Percentiles rank a stretch among this genome's conserved stretches.
These are phyloP conservation scores for Drosophila kuntzei DNA, from an alignment of 2,888 invertebrate genomes.

Conservation along the genomic window DNA sequence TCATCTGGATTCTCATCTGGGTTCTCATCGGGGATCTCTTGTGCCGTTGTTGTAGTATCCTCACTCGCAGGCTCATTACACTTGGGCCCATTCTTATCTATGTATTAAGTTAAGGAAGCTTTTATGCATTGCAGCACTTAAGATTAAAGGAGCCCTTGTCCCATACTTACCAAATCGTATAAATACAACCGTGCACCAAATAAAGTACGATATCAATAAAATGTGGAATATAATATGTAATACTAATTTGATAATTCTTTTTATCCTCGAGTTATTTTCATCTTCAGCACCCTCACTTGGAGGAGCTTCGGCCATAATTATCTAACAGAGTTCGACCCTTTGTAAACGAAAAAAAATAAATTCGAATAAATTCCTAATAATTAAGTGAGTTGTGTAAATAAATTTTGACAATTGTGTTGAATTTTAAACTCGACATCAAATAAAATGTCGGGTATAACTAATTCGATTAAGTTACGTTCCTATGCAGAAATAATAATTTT, in stretches of 20 bases:
- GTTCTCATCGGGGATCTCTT: too few species aligned
- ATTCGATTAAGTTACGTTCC: neutral
- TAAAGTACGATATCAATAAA: constrained; percentile 35
- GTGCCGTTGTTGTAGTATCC: neutral
- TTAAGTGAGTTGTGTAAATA: neutral
- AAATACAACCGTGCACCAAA: constrained; percentile 27
- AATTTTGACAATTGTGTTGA: neutral
- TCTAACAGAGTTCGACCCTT: too few species aligned
- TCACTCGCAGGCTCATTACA: neutral
- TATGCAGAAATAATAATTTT: neutral
- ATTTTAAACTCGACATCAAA: neutral
- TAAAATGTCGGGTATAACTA: neutral
- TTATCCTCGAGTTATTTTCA: neutral
- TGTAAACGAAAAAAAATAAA: too few species aligned
- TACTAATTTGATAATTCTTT: neutral
- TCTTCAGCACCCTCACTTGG: neutral
- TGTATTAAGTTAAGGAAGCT: neutral
- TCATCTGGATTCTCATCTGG: neutral
- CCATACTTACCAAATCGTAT: constrained; percentile 28
- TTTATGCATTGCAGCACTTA: neutral
- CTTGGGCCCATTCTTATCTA: neutral
- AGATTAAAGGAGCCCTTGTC: neutral
- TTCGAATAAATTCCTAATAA: too few species aligned
- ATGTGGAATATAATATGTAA: constrained; percentile 40
- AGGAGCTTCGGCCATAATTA: constrained; percentile 14